phyloP scores from a whole-genome alignment of 2,888 invertebrate species.

The Lasius platythorax region DNA sequence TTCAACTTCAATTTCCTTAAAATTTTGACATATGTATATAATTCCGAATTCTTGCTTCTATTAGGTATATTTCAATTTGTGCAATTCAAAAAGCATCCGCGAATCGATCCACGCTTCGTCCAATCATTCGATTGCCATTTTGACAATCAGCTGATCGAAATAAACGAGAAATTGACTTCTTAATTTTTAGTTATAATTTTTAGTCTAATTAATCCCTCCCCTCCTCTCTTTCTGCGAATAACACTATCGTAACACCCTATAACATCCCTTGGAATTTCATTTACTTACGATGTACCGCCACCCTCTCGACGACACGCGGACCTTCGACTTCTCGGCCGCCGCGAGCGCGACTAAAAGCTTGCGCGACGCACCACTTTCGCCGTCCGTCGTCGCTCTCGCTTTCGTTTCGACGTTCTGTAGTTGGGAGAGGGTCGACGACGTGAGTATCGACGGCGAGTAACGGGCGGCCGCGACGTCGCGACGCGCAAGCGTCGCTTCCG shows the following conservation, averaged over 20 bases:
- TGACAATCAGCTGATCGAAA: neutral
- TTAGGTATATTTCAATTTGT: neutral
- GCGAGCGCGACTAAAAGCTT: conserved; percentile 61
- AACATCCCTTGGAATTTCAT: neutral
- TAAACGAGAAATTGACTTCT: neutral
- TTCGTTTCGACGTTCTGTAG: conserved; percentile 66
- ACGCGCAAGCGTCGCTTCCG: conserved; percentile 62
- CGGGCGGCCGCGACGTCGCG: neutral
- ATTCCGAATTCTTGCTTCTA: neutral
- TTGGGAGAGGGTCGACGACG: conserved; percentile 70
- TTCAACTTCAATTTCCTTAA: neutral
- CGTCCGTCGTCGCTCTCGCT: conserved; percentile 73
- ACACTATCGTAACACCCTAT: neutral
- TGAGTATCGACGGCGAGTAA: conserved; percentile 34
- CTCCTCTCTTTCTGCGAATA: neutral
- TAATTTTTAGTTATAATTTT: neutral
- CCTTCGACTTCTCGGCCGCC: neutral
- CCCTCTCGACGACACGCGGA: neutral
- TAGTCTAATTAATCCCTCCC: too few species aligned
- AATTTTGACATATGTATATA: neutral
- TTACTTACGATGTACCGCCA: conserved; percentile 13
- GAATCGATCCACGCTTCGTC: neutral
- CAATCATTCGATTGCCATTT: neutral
- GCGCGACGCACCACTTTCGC: conserved; percentile 70
- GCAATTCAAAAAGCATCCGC: neutral